phyloP scores from a whole-genome alignment of 2,113 vertebrate species.

The Siniperca chuatsi region DNA sequence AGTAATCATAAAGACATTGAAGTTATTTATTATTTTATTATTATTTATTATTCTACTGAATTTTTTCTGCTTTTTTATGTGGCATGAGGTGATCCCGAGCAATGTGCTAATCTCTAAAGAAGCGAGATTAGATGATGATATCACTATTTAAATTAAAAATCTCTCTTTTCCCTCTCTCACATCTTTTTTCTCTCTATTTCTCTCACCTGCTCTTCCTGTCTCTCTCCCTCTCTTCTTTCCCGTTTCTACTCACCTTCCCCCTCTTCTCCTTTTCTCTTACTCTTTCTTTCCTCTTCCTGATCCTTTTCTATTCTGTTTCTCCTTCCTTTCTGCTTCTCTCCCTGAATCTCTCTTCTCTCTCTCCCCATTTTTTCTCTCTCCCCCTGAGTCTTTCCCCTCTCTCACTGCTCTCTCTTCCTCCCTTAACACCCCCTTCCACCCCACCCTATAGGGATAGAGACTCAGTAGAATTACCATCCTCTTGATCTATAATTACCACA shows the following conservation, averaged over 20 bases:
- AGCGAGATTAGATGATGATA: not conserved
- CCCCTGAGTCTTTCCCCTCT: constrained; percentile 20
- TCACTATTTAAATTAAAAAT: not conserved
- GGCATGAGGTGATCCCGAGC: not conserved
- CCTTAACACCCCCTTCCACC: not conserved
- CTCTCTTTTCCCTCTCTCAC: not conserved
- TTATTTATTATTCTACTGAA: not conserved
- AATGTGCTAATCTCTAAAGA: not conserved
- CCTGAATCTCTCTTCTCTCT: not conserved
- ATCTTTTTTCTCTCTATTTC: not conserved
- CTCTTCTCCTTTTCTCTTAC: not conserved
- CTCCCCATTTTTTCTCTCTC: not conserved
- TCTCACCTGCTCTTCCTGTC: not conserved
- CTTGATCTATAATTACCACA: constrained; percentile 84
- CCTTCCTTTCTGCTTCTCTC: not conserved
- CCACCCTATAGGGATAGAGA: constrained; percentile 70
- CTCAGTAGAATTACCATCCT: constrained; percentile 79
- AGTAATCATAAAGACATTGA: not conserved
- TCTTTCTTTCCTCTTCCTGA: not conserved
- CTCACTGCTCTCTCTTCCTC: constrained; percentile 6
- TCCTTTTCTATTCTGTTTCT: constrained; percentile 3
- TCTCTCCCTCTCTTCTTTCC: not conserved
- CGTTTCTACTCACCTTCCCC: not conserved
- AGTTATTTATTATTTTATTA: not conserved
- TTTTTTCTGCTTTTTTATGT: not conserved